These are phyloP conservation scores for Passer montanus DNA, from an alignment of 2,113 vertebrate genomes.

Conservation along the genomic window DNA sequence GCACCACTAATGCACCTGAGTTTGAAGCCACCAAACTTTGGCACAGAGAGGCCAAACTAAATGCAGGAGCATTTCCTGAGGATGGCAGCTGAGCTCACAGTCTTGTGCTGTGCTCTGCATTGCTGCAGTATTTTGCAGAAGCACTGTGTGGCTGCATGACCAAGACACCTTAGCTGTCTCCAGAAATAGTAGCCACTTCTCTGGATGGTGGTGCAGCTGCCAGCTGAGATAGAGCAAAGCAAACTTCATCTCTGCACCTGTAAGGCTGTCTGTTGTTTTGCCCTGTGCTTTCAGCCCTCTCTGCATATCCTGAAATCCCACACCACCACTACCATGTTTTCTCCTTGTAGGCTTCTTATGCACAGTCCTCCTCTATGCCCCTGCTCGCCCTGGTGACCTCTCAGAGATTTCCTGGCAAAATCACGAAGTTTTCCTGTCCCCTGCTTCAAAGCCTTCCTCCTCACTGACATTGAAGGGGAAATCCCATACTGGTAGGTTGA, in stretches of 20 bases:
- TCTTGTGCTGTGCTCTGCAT: neutral
- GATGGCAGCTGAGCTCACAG: neutral
- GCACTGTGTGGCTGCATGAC: neutral
- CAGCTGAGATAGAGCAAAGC: neutral
- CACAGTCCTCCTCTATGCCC: neutral
- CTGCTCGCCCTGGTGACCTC: neutral
- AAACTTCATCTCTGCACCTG: neutral
- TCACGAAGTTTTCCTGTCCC: neutral
- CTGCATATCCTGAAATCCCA: neutral
- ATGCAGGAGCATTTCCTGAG: neutral
- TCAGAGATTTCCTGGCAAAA: neutral
- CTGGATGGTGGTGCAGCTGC: neutral
- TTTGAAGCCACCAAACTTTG: neutral
- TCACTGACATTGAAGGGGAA: neutral
- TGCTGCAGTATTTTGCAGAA: neutral
- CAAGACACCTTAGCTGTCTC: neutral
- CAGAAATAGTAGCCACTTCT: neutral
- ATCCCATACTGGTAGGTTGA: neutral
- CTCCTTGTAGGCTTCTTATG: neutral
- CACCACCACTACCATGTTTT: neutral
- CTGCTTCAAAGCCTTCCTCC: neutral
- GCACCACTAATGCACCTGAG: neutral
- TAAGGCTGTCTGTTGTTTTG: neutral
- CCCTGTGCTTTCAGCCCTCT: neutral
- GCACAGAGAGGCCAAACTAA: fast-evolving